These are phyloP conservation scores for Haemorhous mexicanus DNA, from an alignment of 2,113 vertebrate genomes.

Conservation along the genomic window DNA sequence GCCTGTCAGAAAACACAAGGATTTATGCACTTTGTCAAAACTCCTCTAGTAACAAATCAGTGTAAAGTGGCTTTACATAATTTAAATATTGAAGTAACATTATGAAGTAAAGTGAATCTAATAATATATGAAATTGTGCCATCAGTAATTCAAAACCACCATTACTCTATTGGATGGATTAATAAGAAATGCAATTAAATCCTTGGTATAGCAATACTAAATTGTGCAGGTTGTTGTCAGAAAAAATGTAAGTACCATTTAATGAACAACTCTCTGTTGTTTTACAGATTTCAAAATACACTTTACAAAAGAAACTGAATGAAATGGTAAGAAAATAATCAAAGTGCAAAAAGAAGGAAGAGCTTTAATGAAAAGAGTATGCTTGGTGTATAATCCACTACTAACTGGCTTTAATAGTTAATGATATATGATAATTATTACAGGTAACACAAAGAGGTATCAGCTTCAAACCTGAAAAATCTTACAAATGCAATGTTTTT, in stretches of 20 bases:
- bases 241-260: neutral
- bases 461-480: neutral
- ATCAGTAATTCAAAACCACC: neutral
- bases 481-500: neutral
- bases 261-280: conserved; percentile 38
- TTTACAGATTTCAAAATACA: conserved; percentile 92
- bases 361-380: neutral
- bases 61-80: neutral
- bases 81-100: neutral
- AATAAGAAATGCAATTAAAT: neutral
- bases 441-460: neutral
- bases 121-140: neutral
- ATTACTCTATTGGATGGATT: neutral
- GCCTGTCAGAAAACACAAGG: neutral
- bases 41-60: neutral
- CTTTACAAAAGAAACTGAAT: conserved; percentile 89
- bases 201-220: neutral
- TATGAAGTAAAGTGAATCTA: neutral
- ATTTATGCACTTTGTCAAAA: neutral
- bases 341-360: neutral
- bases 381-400: neutral
- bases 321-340: conserved; percentile 86
- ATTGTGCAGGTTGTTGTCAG: neutral
- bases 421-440: neutral
- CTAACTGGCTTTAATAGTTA: neutral